A percentile compares a stretch with the other conserved stretches of the same genome.
Conservation (phyloP, 2,113 vertebrate species). For the Taurulus bubalis region DNA sequence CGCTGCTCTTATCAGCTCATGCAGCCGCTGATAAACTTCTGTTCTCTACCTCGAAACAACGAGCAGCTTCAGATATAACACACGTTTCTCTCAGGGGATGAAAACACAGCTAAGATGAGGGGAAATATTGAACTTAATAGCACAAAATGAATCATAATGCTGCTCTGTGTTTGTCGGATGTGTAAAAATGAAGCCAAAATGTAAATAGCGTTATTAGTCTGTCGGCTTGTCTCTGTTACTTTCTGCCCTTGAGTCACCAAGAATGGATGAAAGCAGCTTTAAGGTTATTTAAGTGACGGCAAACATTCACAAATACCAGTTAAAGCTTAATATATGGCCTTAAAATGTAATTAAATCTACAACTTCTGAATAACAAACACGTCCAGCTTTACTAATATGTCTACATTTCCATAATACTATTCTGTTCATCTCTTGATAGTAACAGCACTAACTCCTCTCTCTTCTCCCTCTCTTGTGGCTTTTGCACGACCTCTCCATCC, state of each 20-base stretch:
- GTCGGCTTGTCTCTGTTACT: not conserved
- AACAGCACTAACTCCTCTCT: slow-evolving; percentile 60
- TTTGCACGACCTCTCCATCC: not conserved
- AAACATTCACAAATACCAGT: not conserved
- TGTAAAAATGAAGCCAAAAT: not conserved
- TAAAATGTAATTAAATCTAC: not conserved
- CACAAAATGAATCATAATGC: not conserved
- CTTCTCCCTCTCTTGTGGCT: slow-evolving; percentile 21
- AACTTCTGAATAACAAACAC: not conserved
- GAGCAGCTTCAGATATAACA: not conserved
- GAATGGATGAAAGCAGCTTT: too few species aligned
- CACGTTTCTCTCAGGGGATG: not conserved
- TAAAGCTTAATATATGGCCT: not conserved
- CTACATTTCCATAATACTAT: not conserved
- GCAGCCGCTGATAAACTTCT: not conserved
- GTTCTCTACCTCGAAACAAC: not conserved
- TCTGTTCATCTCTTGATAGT: not conserved
- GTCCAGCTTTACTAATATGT: not conserved
- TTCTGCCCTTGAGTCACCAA: too few species aligned
- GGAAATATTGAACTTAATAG: not conserved
- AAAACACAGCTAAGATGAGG: not conserved
- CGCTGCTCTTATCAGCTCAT: not conserved
- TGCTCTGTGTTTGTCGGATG: too few species aligned
- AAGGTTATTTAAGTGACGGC: too few species aligned
- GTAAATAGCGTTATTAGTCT: not conserved